These are phyloP conservation scores for Macrochelys suwanniensis DNA, from an alignment of 2,797 vertebrate species.

Conservation along the genomic window DNA sequence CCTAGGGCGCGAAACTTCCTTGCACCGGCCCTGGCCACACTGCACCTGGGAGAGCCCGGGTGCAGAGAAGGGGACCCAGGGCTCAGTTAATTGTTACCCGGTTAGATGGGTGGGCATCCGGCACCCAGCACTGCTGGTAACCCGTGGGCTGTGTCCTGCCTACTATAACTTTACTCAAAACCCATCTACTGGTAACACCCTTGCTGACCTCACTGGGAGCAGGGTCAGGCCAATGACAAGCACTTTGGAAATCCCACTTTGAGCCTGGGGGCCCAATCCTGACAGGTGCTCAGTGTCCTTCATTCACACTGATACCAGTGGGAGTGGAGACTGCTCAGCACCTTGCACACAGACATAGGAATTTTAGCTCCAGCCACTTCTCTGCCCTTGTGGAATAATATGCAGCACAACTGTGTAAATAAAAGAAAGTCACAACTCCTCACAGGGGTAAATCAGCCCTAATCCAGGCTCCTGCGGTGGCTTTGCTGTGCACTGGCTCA, in stretches of 20 bases:
- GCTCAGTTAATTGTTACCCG: no score
- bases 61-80: no score
- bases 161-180: no score
- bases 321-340: neutral
- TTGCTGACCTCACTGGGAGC: no score
- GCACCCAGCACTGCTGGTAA: no score
- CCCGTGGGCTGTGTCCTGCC: no score
- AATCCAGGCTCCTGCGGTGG: neutral
- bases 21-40: no score
- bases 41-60: no score
- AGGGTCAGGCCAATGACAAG: neutral
- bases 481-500: neutral
- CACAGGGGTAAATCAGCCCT: neutral
- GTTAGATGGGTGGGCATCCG: no score
- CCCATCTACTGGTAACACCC: no score
- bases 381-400: neutral
- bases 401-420: neutral
- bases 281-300: neutral
- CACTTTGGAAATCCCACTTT: neutral
- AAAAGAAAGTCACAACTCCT: neutral
- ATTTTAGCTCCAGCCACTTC: neutral
- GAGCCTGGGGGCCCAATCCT: neutral
- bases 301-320: neutral
- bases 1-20: no score
- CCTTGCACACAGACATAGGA: neutral